A percentile compares a stretch with the other conserved stretches of the same genome.
These are phyloP conservation scores for Spisula solida DNA, from an alignment of 2,888 invertebrate genomes.

Conservation along the genomic window DNA sequence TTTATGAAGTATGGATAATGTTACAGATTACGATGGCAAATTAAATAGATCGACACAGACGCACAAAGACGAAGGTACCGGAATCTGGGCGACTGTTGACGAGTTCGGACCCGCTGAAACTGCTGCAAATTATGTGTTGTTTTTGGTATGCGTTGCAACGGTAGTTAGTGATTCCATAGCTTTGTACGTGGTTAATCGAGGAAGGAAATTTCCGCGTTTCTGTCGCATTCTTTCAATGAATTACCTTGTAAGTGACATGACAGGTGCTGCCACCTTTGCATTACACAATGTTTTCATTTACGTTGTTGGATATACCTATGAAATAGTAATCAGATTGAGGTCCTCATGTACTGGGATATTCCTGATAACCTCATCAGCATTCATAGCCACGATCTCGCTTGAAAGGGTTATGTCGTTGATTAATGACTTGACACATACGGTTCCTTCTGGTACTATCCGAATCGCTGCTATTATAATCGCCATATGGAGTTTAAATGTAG, in stretches of 20 bases:
- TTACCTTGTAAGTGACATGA: not conserved
- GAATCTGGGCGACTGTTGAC: too few species aligned
- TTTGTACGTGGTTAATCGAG: not conserved
- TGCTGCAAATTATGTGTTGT: not conserved
- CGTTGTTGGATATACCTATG: not conserved
- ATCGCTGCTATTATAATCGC: not conserved
- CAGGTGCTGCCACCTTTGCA: not conserved
- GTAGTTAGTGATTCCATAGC: not conserved
- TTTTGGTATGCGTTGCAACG: not conserved
- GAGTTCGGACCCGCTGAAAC: not conserved
- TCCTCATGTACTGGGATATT: not conserved
- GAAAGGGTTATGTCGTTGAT: not conserved
- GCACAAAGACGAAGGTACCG: too few species aligned
- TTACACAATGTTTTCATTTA: not conserved
- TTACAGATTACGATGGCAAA: too few species aligned
- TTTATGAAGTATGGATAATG: too few species aligned
- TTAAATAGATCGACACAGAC: too few species aligned
- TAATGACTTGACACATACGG: not conserved
- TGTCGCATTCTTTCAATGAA: not conserved
- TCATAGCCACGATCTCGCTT: not conserved
- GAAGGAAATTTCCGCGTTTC: not conserved
- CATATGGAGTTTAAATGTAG: not conserved
- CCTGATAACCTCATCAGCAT: not conserved
- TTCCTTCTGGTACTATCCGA: not conserved
- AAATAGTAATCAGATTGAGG: not conserved